Evolutionary conservation across 2,113 vertebrate species (phyloP), one percentile per base, ranked within the genome.

Genomic region (Hydropotes inermis): DNA sequence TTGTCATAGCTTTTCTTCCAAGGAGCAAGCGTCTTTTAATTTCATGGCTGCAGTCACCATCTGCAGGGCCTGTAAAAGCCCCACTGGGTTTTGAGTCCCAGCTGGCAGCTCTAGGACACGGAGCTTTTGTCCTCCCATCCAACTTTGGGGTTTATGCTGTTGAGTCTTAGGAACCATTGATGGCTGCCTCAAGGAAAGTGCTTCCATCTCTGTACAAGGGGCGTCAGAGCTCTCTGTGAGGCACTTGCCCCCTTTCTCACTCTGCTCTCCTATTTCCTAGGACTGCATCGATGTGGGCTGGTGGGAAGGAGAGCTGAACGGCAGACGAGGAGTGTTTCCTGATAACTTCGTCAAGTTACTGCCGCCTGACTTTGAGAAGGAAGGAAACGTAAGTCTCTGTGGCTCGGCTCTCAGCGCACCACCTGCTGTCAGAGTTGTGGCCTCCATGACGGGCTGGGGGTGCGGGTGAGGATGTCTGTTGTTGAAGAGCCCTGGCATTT

Each of bases 271-370:
- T 97, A 0, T 98, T 94, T 97, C 90, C 30, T 98, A 99, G 99
- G 99, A 99, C 19, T 99, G 99, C 97, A 99, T 99, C 3, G 99
- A 99, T 52, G 99, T 99, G 2, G 99, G 99, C 87, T 99, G 99
- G 99, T 99, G 99, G 99, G 99, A 99, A 99, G 99, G 99, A 64
- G 99, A 99, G 98, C 98, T 99, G 94, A 99, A 99, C 8, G 99
- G 99, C 92, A 99, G 99, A 96, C 98, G 99, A 97, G 99, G 99
- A 36, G 99, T 99, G 36, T 99, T 99, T 98, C 99, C 99, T 13
- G 99, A 99, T 97, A 99, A 99, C 98, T 99, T 99, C 97, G 99
- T 99, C 96, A 99, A 99, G 98, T 98, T 99, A 95, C 99, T 99
- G 45, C 98, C 99, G 83, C 98, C 99, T 1, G 99, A 99, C 98